A percentile compares a stretch with the other conserved stretches of the same genome.
phyloP scores from a whole-genome alignment of 2,888 invertebrate genomes.

The Pedicia rivosa region DNA sequence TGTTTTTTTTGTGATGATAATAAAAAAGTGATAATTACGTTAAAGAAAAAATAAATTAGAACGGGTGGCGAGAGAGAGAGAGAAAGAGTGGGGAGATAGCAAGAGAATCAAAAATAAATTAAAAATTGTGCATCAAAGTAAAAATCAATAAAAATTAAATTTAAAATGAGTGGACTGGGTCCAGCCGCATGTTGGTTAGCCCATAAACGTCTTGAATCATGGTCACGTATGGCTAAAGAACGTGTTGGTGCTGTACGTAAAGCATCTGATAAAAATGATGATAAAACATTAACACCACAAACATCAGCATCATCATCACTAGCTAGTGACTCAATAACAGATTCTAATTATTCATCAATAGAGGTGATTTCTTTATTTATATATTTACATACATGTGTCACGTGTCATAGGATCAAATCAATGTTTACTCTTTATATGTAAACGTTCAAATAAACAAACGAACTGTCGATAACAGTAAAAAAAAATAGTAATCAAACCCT shows the following conservation, averaged over 20 bases:
- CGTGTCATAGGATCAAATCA: too few relatives aligned
- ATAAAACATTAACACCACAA: not conserved
- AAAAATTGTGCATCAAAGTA: conserved; percentile 2
- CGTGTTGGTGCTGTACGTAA: conserved; percentile 33
- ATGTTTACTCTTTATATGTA: too few relatives aligned
- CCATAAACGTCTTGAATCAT: conserved; percentile 58
- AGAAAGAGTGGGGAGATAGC: not conserved
- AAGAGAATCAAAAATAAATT: conserved; percentile 4
- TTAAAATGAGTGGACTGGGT: conserved; percentile 47
- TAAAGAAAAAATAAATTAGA: too few relatives aligned
- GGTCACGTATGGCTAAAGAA: conserved; percentile 60
- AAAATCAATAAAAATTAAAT: conserved; percentile 4
- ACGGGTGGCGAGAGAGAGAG: not conserved
- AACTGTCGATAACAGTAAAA: too few relatives aligned
- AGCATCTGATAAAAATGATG: conserved; percentile 25
- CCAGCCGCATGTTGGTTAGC: conserved; percentile 63
- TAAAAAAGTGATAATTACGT: too few relatives aligned
- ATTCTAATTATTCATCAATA: conserved; percentile 15
- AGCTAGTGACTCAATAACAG: conserved; percentile 27
- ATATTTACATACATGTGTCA: too few relatives aligned
- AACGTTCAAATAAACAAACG: too few relatives aligned
- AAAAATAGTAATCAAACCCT: too few relatives aligned
- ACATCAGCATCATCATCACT: conserved; percentile 26
- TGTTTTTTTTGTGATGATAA: too few relatives aligned
- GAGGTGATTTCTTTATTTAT: conserved; percentile 22